Evolutionary conservation across 1,140 invertebrate species (phyloP).

Genomic region (Caenorhabditis brenneri): DNA sequence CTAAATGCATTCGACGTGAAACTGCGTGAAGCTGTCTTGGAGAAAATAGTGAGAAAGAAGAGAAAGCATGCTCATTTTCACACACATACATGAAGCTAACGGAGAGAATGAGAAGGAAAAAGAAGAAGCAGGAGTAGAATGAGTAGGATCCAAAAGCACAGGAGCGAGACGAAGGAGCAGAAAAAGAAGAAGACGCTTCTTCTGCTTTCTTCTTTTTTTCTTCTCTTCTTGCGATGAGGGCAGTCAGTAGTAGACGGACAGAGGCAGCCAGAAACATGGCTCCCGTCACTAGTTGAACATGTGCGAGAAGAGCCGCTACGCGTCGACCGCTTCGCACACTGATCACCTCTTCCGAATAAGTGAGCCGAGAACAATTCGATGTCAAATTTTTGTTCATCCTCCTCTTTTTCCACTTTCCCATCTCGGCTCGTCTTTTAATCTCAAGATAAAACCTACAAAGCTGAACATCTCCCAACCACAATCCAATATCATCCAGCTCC

Average conservation of each 20-base stretch:
- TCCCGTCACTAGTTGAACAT: conserved; percentile 28
- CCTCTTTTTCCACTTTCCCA: not conserved
- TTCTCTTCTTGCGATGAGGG: conserved; percentile 31
- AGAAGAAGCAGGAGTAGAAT: conserved; percentile 22
- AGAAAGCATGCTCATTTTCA: conserved; percentile 39
- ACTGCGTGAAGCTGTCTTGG: not conserved
- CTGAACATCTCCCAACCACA: too few relatives aligned
- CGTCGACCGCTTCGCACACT: conserved; percentile 23
- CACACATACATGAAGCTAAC: conserved; percentile 9
- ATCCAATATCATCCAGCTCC: too few relatives aligned
- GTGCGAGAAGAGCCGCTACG: conserved; percentile 28
- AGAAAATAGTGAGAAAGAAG: not conserved
- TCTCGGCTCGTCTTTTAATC: not conserved
- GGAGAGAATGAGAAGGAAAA: not conserved
- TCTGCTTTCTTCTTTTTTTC: conserved; percentile 10
- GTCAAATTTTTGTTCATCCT: not conserved
- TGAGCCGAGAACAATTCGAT: conserved; percentile 22
- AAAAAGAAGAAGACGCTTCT: conserved; percentile 16
- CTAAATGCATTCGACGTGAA: conserved; percentile 30
- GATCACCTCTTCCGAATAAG: conserved; percentile 39
- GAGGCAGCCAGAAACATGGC: conserved; percentile 36
- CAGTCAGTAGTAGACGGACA: conserved; percentile 25
- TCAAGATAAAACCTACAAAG: too few relatives aligned
- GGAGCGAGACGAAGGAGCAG: not conserved
- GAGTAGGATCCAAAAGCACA: conserved; percentile 4